These are phyloP conservation scores for Lepidurus couesii DNA, from an alignment of 1,140 invertebrate species.

Conservation along the genomic window DNA sequence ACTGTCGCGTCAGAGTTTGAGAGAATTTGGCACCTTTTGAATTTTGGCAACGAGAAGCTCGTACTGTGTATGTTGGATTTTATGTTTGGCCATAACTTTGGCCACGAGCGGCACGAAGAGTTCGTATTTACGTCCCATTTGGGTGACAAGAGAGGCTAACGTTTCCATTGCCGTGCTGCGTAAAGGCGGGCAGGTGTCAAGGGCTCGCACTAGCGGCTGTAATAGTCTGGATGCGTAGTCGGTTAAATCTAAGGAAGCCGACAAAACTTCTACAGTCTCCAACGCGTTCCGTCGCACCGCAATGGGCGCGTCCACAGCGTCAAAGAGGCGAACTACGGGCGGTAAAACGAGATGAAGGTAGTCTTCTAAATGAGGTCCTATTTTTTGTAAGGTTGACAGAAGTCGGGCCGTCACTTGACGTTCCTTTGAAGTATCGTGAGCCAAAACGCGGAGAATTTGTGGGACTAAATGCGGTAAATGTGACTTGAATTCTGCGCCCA, in stretches of 20 bases:
- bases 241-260: slow-evolving; percentile 81
- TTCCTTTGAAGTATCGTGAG: slow-evolving; percentile 82
- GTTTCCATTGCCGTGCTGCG: slow-evolving; percentile 82
- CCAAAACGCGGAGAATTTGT: slow-evolving; percentile 83
- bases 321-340: slow-evolving; percentile 83
- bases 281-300: slow-evolving; percentile 67
- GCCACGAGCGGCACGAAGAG: slow-evolving; percentile 90
- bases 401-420: slow-evolving; percentile 74
- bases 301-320: slow-evolving; percentile 73
- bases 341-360: slow-evolving; percentile 93
- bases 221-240: slow-evolving; percentile 88
- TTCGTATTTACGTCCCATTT: slow-evolving; percentile 81
- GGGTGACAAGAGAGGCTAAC: slow-evolving; percentile 75
- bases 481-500: slow-evolving; percentile 93
- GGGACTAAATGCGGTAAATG: slow-evolving; percentile 92
- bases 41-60: slow-evolving; percentile 55
- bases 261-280: slow-evolving; percentile 87
- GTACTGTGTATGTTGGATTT: slow-evolving; percentile 72
- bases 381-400: slow-evolving; percentile 80
- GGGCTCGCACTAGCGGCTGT: slow-evolving; percentile 74
- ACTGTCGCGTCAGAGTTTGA: neutral
- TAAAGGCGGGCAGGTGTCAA: slow-evolving; percentile 75
- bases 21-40: slow-evolving; percentile 43
- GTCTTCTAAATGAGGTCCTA: slow-evolving; percentile 91
- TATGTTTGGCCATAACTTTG: slow-evolving; percentile 73